Conservation (phyloP, 2,888 invertebrate species). For the Lymantria monacha region DNA sequence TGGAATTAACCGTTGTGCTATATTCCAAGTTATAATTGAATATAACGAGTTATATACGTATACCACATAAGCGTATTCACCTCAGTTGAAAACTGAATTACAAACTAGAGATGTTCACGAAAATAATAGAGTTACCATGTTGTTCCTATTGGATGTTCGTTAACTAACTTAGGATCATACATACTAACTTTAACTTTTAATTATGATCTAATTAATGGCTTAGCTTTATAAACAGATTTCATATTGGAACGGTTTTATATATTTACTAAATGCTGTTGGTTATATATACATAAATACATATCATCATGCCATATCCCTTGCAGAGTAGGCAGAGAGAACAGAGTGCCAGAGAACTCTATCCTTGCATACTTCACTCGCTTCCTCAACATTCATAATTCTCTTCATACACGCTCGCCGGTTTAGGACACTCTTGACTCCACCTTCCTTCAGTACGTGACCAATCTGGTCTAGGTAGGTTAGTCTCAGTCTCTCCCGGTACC, state of each 20-base stretch:
- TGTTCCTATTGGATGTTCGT: slow-evolving; percentile 16
- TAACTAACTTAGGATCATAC: slow-evolving; percentile 8
- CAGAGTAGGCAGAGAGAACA: too few species aligned
- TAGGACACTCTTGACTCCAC: too few species aligned
- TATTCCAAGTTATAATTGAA: slow-evolving; percentile 15
- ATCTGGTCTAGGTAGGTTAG: too few species aligned
- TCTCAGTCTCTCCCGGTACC: too few species aligned
- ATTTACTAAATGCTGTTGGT: too few species aligned
- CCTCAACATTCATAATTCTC: too few species aligned
- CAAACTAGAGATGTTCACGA: slow-evolving; percentile 20
- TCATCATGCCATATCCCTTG: too few species aligned
- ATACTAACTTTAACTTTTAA: neutral
- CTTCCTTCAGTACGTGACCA: too few species aligned
- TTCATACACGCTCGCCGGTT: too few species aligned
- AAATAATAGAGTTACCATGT: slow-evolving; percentile 28
- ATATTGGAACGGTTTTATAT: neutral
- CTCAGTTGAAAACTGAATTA: slow-evolving; percentile 31
- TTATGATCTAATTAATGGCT: neutral
- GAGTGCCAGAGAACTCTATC: too few species aligned
- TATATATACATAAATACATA: too few species aligned
- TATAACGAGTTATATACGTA: slow-evolving; percentile 14
- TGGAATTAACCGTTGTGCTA: slow-evolving; percentile 15
- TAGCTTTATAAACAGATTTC: neutral
- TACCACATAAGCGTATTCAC: slow-evolving; percentile 19
- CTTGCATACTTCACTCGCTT: too few species aligned